A percentile compares a stretch with the other conserved stretches of the same genome.
Evolutionary conservation across 2,888 invertebrate genomes (phyloP).

Genomic region (Proisotoma minuta): DNA sequence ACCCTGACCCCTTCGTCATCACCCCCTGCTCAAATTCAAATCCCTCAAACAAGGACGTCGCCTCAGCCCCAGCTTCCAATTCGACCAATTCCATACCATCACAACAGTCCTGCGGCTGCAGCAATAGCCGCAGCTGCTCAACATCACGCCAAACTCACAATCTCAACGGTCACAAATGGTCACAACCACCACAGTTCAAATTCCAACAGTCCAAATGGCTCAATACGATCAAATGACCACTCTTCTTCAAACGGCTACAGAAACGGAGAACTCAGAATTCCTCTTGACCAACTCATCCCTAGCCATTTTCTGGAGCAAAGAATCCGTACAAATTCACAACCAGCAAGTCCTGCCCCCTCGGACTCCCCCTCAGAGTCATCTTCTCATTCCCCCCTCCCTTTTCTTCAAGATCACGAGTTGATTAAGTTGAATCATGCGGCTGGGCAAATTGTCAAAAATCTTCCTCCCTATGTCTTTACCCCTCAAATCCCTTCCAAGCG

Average conservation of each 20-base stretch:
- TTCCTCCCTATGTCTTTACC: conserved; percentile 37
- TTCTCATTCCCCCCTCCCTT: conserved; percentile 43
- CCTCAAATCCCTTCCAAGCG: conserved; percentile 44
- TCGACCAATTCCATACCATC: conserved; percentile 40
- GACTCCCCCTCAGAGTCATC: conserved; percentile 41
- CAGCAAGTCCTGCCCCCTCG: conserved; percentile 32
- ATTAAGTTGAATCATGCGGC: conserved; percentile 43
- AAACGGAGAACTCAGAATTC: conserved; percentile 35
- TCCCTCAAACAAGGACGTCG: background rate
- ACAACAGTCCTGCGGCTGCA: conserved; percentile 2
- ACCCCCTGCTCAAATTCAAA: background rate
- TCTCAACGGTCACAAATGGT: conserved; percentile 13
- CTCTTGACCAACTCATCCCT: conserved; percentile 41
- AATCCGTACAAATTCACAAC: conserved; percentile 40
- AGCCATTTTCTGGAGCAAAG: conserved; percentile 41
- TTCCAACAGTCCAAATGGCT: conserved; percentile 6
- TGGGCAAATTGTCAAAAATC: conserved; percentile 34
- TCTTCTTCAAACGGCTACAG: conserved; percentile 22
- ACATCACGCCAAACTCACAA: background rate
- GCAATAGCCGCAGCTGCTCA: conserved; percentile 11
- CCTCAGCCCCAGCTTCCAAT: conserved; percentile 23
- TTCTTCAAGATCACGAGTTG: conserved; percentile 45
- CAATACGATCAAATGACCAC: conserved; percentile 7
- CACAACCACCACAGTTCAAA: conserved; percentile 14
- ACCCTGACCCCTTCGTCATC: conserved; percentile 13